phyloP scores from a whole-genome alignment of 2,888 invertebrate genomes.

The Apotomis betuletana region DNA sequence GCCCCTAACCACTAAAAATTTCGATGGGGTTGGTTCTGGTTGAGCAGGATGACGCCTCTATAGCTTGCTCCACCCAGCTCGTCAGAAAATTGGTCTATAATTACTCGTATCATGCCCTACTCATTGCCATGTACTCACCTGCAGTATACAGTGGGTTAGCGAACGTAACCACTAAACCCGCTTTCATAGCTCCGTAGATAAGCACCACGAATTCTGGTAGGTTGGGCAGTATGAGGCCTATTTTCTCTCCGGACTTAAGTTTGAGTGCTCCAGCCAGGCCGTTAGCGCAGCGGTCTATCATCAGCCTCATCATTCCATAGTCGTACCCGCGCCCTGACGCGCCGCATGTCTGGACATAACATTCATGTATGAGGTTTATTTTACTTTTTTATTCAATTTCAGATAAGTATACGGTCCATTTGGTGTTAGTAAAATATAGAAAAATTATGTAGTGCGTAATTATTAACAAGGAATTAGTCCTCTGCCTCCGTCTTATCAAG shows the following conservation, averaged over 20 bases:
- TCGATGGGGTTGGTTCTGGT: too few species aligned
- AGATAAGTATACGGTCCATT: too few species aligned
- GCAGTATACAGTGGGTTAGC: constrained; percentile 88
- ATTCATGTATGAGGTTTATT: neutral
- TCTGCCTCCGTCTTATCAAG: too few species aligned
- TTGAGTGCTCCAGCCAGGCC: constrained; percentile 82
- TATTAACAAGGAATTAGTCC: too few species aligned
- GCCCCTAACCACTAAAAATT: too few species aligned
- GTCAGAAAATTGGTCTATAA: too few species aligned
- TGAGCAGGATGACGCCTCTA: too few species aligned
- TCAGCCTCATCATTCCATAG: constrained; percentile 84
- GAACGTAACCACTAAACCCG: constrained; percentile 86
- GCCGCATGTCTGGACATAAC: constrained; percentile 85
- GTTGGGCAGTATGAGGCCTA: constrained; percentile 87
- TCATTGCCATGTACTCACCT: constrained; percentile 66
- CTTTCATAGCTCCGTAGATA: constrained; percentile 86
- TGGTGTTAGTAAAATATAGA: too few species aligned
- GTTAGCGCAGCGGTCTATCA: constrained; percentile 83
- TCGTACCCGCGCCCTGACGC: constrained; percentile 86
- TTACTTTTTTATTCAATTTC: too few species aligned
- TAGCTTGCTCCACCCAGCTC: too few species aligned
- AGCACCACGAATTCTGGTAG: constrained; percentile 87
- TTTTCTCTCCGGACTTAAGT: constrained; percentile 84
- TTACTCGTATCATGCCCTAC: neutral
- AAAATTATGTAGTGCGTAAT: too few species aligned